Base-by-base conservation (phyloP, 2,797 vertebrate genomes). In the Intellagama lesueurii region DNA sequence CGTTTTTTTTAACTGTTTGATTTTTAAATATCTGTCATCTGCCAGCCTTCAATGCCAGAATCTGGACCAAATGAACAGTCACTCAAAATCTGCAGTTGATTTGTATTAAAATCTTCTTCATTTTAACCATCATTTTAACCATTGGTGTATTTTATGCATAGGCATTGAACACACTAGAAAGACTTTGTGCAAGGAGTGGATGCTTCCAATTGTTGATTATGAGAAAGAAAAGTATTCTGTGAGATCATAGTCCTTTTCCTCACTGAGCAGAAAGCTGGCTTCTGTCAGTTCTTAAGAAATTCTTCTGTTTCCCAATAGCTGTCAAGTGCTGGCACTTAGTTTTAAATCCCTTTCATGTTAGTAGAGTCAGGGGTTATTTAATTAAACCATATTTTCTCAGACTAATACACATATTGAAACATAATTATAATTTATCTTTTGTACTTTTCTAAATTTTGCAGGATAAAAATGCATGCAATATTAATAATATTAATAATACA, bases 101-200 rank as follows among this genome's bases (percentile, higher is more conserved):
- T 12, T 35, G 69, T 84, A 11, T 35, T 77, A 88, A 89, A 86
- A 90, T 8, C 4, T 64, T 75, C 90, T 92, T 89, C 28, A 80
- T 76, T 76, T 76, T 73, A 28, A 26, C 22, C 22, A 69, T 7
- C 30, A 72, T 72, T 17, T 30, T 84, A 47, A 72, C n/a, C 16
- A 47, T 49, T 24, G 75, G 69, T 83, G 19, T 40, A 47, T 69
- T 70, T 49, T 83, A 70, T 35, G 19, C 30, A n/a, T 44, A 5
- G 19, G 32, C 17, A 7, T 9, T 8, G 7, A 22, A 12, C 32
- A 8, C 80, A 66, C 9, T 24, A 26, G 56, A 35, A 81, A 40
- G 17, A 32, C 7, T 81, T 19, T n/a, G 9, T 52, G 47, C 44
- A 32, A n/a, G 28, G 28, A 5, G 5, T 72, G 44, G 28, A 17